phyloP scores from a whole-genome alignment of 2,113 vertebrate species.

The Xiphias gladius region DNA sequence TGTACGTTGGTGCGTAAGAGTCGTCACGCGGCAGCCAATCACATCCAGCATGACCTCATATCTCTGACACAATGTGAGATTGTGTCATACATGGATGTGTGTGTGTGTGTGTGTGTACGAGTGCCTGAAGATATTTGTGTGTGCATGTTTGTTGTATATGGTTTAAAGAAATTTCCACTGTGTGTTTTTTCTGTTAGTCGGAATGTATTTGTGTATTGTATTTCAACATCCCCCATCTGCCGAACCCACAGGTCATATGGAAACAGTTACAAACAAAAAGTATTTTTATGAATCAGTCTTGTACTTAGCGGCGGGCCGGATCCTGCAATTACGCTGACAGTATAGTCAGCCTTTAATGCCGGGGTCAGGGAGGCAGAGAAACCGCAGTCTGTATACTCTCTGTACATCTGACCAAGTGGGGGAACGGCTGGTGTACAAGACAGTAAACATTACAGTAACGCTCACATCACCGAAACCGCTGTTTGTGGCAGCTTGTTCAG shows the following conservation, averaged over 20 bases:
- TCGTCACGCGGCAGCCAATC: constrained; percentile 15
- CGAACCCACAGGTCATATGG: constrained; percentile 60
- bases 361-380: constrained; percentile 59
- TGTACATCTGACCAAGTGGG: constrained; percentile 44
- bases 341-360: constrained; percentile 38
- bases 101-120: not conserved
- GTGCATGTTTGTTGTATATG: not conserved
- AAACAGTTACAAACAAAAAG: constrained; percentile 71
- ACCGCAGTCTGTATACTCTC: constrained; percentile 45
- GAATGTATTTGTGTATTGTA: constrained; percentile 52
- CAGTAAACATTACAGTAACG: not conserved
- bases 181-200: constrained; percentile 33
- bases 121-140: not conserved
- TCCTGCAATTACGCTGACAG: constrained; percentile 71
- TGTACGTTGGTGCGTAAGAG: not conserved
- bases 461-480: not conserved
- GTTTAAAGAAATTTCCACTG: not conserved
- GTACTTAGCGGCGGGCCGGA: constrained; percentile 57
- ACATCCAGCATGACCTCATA: not conserved
- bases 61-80: not conserved
- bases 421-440: not conserved
- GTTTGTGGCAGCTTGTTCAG: not conserved
- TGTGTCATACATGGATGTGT: not conserved
- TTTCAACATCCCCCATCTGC: constrained; percentile 45
- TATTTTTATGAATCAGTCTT: constrained; percentile 67